Evolutionary conservation across 2,113 vertebrate species (phyloP).

Genomic region (Varanus salvator): DNA sequence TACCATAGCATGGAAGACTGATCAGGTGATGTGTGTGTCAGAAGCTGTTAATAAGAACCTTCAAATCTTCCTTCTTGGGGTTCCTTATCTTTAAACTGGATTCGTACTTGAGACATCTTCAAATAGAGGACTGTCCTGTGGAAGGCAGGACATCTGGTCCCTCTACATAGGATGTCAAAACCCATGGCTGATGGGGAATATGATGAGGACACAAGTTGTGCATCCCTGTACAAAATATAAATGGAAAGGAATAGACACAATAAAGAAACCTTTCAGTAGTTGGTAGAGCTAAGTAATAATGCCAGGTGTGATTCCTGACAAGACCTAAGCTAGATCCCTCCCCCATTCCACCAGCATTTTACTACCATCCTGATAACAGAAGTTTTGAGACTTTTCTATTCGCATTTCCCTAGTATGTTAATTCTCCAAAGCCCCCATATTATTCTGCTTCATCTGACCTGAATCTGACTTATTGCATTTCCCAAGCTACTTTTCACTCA

Average conservation of each 20-base stretch:
- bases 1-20: too few species aligned
- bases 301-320: conserved; percentile 26
- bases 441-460: conserved; percentile 74
- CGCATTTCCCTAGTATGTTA: conserved; percentile 66
- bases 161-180: too few species aligned
- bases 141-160: too few species aligned
- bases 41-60: too few species aligned
- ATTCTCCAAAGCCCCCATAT: conserved; percentile 62
- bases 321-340: conserved; percentile 45
- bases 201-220: neutral
- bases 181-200: neutral
- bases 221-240: neutral
- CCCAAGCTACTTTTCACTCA: conserved; percentile 70
- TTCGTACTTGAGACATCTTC: too few species aligned
- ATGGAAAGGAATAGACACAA: neutral
- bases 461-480: conserved; percentile 73
- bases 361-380: conserved; percentile 57
- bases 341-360: conserved; percentile 33
- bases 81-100: too few species aligned
- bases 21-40: too few species aligned
- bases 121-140: too few species aligned
- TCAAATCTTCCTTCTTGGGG: too few species aligned
- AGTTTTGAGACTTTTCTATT: conserved; percentile 66
- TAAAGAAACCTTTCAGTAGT: neutral
- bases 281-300: conserved; percentile 6